These are phyloP conservation scores for Diorhabda carinulata DNA, from an alignment of 1,140 invertebrate genomes.

Conservation along the genomic window DNA sequence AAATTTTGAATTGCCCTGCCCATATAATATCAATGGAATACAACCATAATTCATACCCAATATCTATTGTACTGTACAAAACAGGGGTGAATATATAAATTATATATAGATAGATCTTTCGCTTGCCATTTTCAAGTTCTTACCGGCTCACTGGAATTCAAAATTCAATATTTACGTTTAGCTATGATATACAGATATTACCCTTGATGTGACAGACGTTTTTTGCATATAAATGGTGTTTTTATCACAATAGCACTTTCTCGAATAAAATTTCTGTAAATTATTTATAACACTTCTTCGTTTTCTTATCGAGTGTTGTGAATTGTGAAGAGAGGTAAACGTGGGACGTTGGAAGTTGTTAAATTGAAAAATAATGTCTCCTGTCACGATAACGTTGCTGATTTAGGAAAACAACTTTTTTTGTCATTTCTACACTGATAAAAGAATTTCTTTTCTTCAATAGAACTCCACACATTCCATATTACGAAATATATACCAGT, in stretches of 20 bases:
- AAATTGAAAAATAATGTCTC: too few species aligned
- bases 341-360: too few species aligned
- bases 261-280: neutral
- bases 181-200: constrained; percentile 2
- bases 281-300: neutral
- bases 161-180: neutral
- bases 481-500: too few species aligned
- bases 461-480: too few species aligned
- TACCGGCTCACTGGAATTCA: neutral
- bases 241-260: neutral
- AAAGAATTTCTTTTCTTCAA: too few species aligned
- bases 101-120: constrained; percentile 3
- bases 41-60: neutral
- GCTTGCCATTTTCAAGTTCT: neutral
- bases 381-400: too few species aligned
- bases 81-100: neutral
- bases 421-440: too few species aligned
- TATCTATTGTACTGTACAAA: neutral
- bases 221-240: neutral
- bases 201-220: neutral
- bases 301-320: neutral
- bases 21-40: constrained; percentile 1
- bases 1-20: neutral
- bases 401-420: too few species aligned
- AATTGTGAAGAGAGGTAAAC: neutral